Percentiles rank a stretch among this genome's conserved stretches.
phyloP scores from a whole-genome alignment of 2,113 vertebrate genomes.

The Caranx ignobilis region DNA sequence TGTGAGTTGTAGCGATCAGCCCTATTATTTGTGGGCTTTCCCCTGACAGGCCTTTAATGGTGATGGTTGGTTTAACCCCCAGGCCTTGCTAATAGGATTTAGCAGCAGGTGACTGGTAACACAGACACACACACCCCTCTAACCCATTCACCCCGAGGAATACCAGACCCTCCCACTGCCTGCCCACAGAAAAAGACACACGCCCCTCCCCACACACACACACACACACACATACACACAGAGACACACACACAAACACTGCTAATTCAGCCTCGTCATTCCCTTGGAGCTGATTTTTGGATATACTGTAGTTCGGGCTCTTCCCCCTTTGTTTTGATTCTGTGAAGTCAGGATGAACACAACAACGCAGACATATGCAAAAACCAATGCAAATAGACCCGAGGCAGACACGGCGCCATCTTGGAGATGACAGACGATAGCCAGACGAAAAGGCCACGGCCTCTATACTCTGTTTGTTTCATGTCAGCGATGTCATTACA shows the following conservation, averaged over 20 bases:
- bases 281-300: conserved; percentile 51
- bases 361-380: conserved; percentile 67
- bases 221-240: conserved; percentile 44
- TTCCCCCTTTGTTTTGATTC: conserved; percentile 64
- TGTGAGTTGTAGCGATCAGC: conserved; percentile 87
- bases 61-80: conserved; percentile 84
- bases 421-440: conserved; percentile 74
- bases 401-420: conserved; percentile 68
- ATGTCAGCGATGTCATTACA: conserved; percentile 61
- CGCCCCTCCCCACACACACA: not conserved
- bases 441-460: conserved; percentile 77
- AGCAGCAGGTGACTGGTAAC: conserved; percentile 85
- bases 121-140: conserved; percentile 79
- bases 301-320: conserved; percentile 41
- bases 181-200: conserved; percentile 45
- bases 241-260: conserved; percentile 44
- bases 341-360: conserved; percentile 63
- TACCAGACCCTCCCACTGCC: conserved; percentile 76
- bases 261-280: conserved; percentile 65
- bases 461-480: conserved; percentile 58
- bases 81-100: conserved; percentile 84
- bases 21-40: conserved; percentile 85
- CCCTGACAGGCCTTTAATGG: conserved; percentile 85
- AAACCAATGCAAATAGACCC: conserved; percentile 74
- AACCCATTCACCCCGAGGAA: conserved; percentile 81